Conservation (phyloP, 1,140 invertebrate species). For the Daktulosphaira vitifoliae region DNA sequence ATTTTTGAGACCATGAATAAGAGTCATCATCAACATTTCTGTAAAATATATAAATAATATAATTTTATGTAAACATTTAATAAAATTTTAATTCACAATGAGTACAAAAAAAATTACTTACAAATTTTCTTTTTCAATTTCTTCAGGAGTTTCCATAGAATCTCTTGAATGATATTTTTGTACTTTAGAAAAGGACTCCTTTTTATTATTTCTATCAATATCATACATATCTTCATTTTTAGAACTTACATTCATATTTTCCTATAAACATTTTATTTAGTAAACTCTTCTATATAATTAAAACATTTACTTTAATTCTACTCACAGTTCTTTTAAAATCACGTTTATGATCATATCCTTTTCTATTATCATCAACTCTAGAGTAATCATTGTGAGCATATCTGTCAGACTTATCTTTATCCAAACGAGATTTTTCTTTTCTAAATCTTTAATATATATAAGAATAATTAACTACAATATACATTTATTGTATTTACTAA, state of each 20-base stretch:
- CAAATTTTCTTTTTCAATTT: conserved; percentile 18
- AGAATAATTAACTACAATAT: too few species aligned
- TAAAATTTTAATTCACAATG: too few species aligned
- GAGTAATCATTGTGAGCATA: conserved; percentile 2
- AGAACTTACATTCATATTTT: neutral
- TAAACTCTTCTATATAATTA: too few species aligned
- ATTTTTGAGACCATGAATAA: conserved; percentile 19
- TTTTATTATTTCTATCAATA: conserved; percentile 4
- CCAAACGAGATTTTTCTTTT: conserved; percentile 16
- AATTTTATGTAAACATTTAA: too few species aligned
- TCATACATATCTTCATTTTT: conserved; percentile 23
- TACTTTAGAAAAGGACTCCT: neutral
- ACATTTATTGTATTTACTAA: too few species aligned
- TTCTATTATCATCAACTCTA: conserved; percentile 22
- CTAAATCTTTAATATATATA: neutral
- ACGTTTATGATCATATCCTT: conserved; percentile 8
- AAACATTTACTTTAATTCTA: too few species aligned
- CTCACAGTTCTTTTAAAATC: conserved; percentile 22
- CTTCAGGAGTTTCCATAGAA: conserved; percentile 13
- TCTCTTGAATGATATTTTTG: conserved; percentile 16
- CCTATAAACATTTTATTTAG: too few species aligned
- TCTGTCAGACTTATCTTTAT: conserved; percentile 28
- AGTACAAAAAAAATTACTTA: conserved; percentile 3
- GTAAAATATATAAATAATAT: neutral
- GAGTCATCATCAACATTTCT: conserved; percentile 14